Evolutionary conservation across 1,140 invertebrate genomes (phyloP).

Genomic region (Ridgeia piscesae): DNA sequence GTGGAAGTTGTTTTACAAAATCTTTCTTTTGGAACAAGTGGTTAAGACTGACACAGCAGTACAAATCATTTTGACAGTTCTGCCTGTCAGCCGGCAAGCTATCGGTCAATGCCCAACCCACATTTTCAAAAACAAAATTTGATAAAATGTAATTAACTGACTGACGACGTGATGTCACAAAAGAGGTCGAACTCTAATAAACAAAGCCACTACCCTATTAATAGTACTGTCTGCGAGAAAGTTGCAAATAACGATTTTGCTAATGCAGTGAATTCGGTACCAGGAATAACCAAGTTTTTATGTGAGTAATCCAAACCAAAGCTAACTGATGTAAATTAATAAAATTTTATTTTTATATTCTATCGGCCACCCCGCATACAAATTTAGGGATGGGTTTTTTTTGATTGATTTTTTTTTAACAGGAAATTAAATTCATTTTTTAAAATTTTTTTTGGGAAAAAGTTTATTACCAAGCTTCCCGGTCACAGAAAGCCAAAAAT

Average conservation of each 20-base stretch:
- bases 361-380: no score
- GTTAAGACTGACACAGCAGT: background rate
- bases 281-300: no score
- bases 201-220: background rate
- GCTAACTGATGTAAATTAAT: no score
- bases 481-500: no score
- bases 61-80: background rate
- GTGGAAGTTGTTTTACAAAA: background rate
- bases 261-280: background rate
- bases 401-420: no score
- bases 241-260: background rate
- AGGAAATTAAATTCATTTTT: no score
- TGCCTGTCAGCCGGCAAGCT: background rate
- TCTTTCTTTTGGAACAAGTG: background rate
- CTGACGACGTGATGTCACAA: background rate
- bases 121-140: background rate
- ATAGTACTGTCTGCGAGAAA: background rate
- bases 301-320: no score
- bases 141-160: background rate
- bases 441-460: no score
- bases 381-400: no score
- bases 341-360: no score
- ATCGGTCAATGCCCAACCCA: background rate
- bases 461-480: no score
- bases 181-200: background rate